Evolutionary conservation across 2,113 vertebrate species (phyloP), one percentile per base, ranked within the genome.

Genomic region (Podarcis muralis): DNA sequence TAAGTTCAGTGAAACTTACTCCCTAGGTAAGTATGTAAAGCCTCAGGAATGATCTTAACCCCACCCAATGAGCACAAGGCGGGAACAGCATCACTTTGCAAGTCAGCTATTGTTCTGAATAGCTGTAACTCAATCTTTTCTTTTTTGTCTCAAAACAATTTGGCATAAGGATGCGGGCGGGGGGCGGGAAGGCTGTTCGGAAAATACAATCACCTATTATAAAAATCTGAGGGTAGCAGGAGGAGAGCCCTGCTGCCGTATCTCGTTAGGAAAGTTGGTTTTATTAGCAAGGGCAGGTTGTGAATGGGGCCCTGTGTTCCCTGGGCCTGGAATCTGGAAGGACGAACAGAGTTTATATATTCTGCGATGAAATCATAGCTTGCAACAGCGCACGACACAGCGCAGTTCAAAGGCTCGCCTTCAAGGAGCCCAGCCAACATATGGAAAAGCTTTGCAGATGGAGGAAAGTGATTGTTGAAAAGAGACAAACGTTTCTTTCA

Each of bases 381-480:
- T 16, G 87, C 87, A 91, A 83, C 35, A 87, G 84, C 88, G 59
- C 84, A 25, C 66, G 66, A 83, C 48, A 81, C 27, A 74, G 23
- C 66, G 32, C 87, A 90, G 88, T 80, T 71, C 1, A 83, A 90
- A 78, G 80, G 83, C 66, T 48, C 5, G n/a, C 32, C 62, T 22
- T 9, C 69, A n/a, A 79, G 82, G 5, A 86, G 43, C 62, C 85
- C 40, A 81, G 79, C 85, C 92, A 90, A 35, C 43, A 89, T 57
- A 65, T 86, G 93, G 3, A 82, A 94, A 91, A 89, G 18, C 25
- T 94, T 90, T 89, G 71, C 89, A 53, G 87, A 83, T 71, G 69
- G 89, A 91, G 72, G 72, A 40, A 6, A 85, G 81, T 84, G 91
- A 85, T 84, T 87, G 74, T 91, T 87, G 66, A 87, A 76, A 89